Evolutionary conservation across 2,888 invertebrate genomes (phyloP), one percentile per base, ranked within the genome.

Genomic region (Invenusta paracnida): DNA sequence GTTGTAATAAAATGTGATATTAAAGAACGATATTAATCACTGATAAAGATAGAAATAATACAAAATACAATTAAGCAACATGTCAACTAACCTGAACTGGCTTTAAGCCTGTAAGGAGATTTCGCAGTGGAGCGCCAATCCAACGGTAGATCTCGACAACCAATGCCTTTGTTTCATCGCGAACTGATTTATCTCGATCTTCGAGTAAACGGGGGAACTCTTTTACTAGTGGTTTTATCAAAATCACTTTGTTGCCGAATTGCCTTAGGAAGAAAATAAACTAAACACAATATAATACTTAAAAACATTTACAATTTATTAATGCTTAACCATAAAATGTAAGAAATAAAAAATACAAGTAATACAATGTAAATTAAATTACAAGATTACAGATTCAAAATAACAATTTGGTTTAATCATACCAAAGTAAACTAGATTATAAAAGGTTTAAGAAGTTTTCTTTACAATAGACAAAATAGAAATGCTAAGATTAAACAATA

Each of bases 191-290:
- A 91, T 98, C 98, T 88, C 97, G 93, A 90, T 98, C 96, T 84
- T 97, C 95, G 88, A 98, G 93, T 84, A 98, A 92, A 1, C 94
- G 92, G 0, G 95, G 94, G 86, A 97, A 93, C 90, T 95, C 95
- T 92, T 97, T 98, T 87, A 97, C 94, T 89, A 98, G 92, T 0
- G 91, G 91, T 90, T 97, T 98, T 27, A 96, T 93, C 87, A 93
- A 94, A 17, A 98, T 94, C 0, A 97, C 95, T 93, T 97, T 97
- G 85, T 95, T 94, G 0, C 98, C 98, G 92, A 97, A 98, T 91
- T 95, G 95, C 89, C 94, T 94, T 88, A 11, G 83, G 79, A 87
- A 81, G 81, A 73, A 86, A 30, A 0, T 30, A 5, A 86, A 86
- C 25, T n/a, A 30, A 11, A 11, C 5, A 79, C 48, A 48, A 11